These are phyloP conservation scores for Lasius platythorax DNA, from an alignment of 2,888 invertebrate genomes.

Conservation along the genomic window DNA sequence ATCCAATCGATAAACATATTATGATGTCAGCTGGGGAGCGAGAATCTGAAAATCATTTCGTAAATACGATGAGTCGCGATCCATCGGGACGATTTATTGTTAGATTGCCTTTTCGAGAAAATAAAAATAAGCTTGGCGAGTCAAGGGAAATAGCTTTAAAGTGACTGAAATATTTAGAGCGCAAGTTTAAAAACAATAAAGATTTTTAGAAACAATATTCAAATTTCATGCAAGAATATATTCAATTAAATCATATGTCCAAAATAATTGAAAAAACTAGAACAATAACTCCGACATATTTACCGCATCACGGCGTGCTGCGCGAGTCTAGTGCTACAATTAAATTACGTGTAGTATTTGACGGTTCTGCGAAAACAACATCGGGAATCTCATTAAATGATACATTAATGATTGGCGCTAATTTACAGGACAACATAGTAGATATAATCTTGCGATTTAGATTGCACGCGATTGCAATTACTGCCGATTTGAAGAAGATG, in stretches of 20 bases:
- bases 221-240: background rate
- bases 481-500: conserved; percentile 19
- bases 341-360: background rate
- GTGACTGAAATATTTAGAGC: background rate
- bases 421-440: background rate
- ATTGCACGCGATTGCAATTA: background rate
- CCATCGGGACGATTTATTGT: background rate
- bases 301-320: background rate
- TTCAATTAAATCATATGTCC: background rate
- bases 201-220: background rate
- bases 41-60: background rate
- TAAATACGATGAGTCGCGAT: background rate
- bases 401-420: background rate
- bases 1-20: background rate
- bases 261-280: accelerated
- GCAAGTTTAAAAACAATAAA: background rate
- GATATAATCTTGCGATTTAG: conserved; percentile 10
- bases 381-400: background rate
- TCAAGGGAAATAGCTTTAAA: background rate
- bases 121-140: background rate
- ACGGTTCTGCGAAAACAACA: background rate
- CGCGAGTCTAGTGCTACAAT: background rate
- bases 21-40: background rate
- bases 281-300: background rate
- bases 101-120: background rate